phyloP scores from a whole-genome alignment of 2,797 vertebrate genomes.

The Anguilla anguilla region DNA sequence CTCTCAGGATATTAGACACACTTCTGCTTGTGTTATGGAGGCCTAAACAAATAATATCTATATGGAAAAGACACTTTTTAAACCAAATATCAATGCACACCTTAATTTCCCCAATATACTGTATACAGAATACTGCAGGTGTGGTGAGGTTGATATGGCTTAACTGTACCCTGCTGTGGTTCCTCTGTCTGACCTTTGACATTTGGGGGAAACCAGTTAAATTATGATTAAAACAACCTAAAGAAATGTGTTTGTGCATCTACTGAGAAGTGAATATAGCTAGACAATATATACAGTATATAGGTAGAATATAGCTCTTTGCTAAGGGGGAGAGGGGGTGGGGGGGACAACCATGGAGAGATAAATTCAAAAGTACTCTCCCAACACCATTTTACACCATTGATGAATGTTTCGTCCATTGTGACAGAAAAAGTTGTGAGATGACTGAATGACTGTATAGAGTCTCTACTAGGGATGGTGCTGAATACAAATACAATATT shows the following conservation, averaged over 20 bases:
- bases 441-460: neutral
- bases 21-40: neutral
- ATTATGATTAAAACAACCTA: neutral
- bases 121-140: neutral
- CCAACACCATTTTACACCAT: no score
- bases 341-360: neutral
- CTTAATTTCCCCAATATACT: neutral
- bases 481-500: no score
- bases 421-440: neutral
- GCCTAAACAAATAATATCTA: neutral
- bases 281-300: neutral
- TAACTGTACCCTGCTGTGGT: neutral
- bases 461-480: no score
- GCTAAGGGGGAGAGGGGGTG: neutral
- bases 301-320: neutral
- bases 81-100: neutral
- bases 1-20: neutral
- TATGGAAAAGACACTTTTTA: neutral
- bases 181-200: neutral
- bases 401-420: neutral
- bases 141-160: neutral
- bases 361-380: neutral
- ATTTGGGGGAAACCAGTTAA: neutral
- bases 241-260: neutral
- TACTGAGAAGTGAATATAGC: neutral